phyloP scores from a whole-genome alignment of 2,888 invertebrate species.

The Trilocha varians region DNA sequence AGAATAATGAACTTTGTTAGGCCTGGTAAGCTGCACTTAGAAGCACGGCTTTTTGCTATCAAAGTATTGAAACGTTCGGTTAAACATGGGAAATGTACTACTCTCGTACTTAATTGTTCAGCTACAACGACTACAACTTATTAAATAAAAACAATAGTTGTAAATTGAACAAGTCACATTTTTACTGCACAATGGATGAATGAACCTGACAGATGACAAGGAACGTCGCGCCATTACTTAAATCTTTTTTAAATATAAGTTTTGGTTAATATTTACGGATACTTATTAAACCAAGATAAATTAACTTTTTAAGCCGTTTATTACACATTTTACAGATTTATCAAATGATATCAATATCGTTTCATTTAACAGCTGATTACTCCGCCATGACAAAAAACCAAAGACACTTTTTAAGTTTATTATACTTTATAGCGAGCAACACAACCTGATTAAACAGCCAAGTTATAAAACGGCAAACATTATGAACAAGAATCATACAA shows the following conservation, averaged over 20 bases:
- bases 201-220: slow-evolving; percentile 67
- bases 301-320: slow-evolving; percentile 12
- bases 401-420: not conserved
- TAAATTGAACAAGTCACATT: slow-evolving; percentile 66
- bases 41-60: not conserved
- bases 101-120: slow-evolving; percentile 39
- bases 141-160: slow-evolving; percentile 53
- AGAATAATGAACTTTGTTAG: slow-evolving; percentile 36
- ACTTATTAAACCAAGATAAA: slow-evolving; percentile 10
- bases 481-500: too few species aligned
- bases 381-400: slow-evolving; percentile 54
- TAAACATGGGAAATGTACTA: slow-evolving; percentile 36
- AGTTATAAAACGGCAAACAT: too few species aligned
- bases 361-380: slow-evolving; percentile 70
- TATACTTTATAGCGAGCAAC: not conserved
- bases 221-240: slow-evolving; percentile 65
- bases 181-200: slow-evolving; percentile 70
- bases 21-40: slow-evolving; percentile 19
- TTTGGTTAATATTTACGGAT: slow-evolving; percentile 12
- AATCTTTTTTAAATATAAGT: slow-evolving; percentile 21
- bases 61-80: slow-evolving; percentile 11
- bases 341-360: slow-evolving; percentile 40
- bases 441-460: too few species aligned
- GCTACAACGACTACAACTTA: slow-evolving; percentile 45
- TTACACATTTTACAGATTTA: not conserved